Evolutionary conservation across 2,888 invertebrate genomes (phyloP).

Genomic region (Drosophila macrospina): DNA sequence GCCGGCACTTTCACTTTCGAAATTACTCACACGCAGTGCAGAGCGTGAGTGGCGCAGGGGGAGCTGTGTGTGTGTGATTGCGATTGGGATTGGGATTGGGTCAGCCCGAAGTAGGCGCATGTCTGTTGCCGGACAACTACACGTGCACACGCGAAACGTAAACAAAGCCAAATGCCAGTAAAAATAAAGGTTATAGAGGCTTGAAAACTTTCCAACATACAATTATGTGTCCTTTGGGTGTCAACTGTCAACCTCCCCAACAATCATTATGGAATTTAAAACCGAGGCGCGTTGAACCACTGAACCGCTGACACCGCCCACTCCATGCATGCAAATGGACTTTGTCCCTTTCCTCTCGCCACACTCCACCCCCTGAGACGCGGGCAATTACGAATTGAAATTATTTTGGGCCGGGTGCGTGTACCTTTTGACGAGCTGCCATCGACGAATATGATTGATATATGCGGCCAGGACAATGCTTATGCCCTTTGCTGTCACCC

Average conservation of each 20-base stretch:
- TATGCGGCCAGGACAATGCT: slow-evolving; percentile 1
- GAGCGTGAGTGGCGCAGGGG: slow-evolving; percentile 5
- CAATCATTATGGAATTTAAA: slow-evolving; percentile 73
- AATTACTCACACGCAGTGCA: slow-evolving; percentile 46
- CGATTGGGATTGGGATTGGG: slow-evolving; percentile 30
- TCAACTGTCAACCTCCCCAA: slow-evolving; percentile 47
- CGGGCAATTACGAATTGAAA: slow-evolving; percentile 45
- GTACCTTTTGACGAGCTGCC: slow-evolving; percentile 47
- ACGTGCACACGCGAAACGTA: slow-evolving; percentile 65
- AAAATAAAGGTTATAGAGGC: slow-evolving; percentile 16
- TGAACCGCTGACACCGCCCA: slow-evolving; percentile 18
- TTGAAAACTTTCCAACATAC: slow-evolving; percentile 20
- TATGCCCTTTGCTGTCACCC: slow-evolving; percentile 26
- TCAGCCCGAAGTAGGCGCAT: slow-evolving; percentile 65
- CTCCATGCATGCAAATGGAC: slow-evolving; percentile 43
- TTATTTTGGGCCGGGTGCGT: slow-evolving; percentile 48
- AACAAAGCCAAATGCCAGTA: slow-evolving; percentile 58
- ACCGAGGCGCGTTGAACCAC: slow-evolving; percentile 28
- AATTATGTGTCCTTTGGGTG: slow-evolving; percentile 46
- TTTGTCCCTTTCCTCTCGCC: neutral
- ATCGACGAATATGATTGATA: slow-evolving; percentile 48
- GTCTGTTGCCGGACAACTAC: slow-evolving; percentile 58
- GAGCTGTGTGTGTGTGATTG: neutral
- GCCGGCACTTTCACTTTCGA: slow-evolving; percentile 79
- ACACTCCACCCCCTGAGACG: too few relatives aligned